Conservation (phyloP, 2,113 vertebrate genomes). For the Taurulus bubalis region DNA sequence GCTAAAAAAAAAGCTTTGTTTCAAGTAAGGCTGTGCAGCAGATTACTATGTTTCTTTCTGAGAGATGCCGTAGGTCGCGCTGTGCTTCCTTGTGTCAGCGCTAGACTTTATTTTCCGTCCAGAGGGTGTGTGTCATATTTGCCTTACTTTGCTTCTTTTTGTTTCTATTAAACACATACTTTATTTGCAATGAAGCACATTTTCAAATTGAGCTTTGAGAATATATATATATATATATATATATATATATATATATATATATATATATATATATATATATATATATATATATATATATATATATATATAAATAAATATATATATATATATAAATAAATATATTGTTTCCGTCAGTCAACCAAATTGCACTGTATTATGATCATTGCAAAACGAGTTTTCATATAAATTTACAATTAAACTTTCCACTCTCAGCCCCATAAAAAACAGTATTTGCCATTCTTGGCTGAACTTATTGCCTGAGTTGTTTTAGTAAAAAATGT, state of each 20-base stretch:
- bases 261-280: conserved; percentile 26
- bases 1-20: conserved; percentile 64
- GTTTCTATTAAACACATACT: conserved; percentile 55
- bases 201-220: conserved; percentile 46
- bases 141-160: conserved; percentile 74
- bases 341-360: conserved; percentile 49
- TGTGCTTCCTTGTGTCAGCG: conserved; percentile 79
- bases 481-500: not conserved
- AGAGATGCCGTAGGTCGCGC: conserved; percentile 66
- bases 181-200: conserved; percentile 60
- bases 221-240: conserved; percentile 45
- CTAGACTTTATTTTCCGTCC: conserved; percentile 72
- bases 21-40: conserved; percentile 75
- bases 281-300: conserved; percentile 27
- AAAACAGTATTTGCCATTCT: not conserved
- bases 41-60: conserved; percentile 73
- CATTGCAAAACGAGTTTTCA: conserved; percentile 34
- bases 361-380: conserved; percentile 54
- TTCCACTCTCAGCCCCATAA: conserved; percentile 6
- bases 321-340: conserved; percentile 22
- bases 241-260: conserved; percentile 32
- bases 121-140: conserved; percentile 76
- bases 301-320: conserved; percentile 28
- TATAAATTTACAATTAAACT: conserved; percentile 11
- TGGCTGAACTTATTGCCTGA: conserved; percentile 41